phyloP scores from a whole-genome alignment of 2,888 invertebrate genomes.

The Drosophila stalkeri region DNA sequence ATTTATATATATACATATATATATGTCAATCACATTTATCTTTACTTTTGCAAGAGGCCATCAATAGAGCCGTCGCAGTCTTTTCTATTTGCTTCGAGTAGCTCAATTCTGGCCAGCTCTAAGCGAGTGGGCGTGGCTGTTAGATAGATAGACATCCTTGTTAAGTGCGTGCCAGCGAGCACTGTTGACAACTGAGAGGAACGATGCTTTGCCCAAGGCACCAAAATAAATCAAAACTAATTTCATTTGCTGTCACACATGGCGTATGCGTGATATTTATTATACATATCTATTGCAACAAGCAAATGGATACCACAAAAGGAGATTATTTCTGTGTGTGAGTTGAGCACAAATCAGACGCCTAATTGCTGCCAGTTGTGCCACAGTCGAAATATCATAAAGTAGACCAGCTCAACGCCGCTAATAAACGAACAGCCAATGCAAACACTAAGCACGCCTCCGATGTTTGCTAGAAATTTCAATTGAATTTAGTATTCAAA shows the following conservation, averaged over 20 bases:
- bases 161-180: constrained; percentile 15
- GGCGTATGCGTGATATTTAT: constrained; percentile 65
- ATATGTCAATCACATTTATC: constrained; percentile 2
- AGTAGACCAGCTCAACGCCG: constrained; percentile 79
- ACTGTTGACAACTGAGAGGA: constrained; percentile 43
- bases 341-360: constrained; percentile 4
- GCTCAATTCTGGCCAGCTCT: neutral
- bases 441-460: constrained; percentile 81
- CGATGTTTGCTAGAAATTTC: constrained; percentile 71
- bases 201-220: constrained; percentile 21
- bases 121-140: constrained; percentile 36
- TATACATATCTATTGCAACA: constrained; percentile 18
- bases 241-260: constrained; percentile 59
- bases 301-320: neutral
- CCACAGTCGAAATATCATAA: constrained; percentile 68
- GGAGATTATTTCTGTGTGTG: too few species aligned
- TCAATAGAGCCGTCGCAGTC: constrained; percentile 17
- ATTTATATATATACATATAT: neutral
- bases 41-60: constrained; percentile 22
- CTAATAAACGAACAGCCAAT: constrained; percentile 83
- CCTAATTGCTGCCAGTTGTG: constrained; percentile 51
- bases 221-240: constrained; percentile 65
- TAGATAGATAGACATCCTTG: neutral
- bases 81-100: constrained; percentile 4
- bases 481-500: neutral